These are phyloP conservation scores for Drosophila peninsularis DNA, from an alignment of 2,888 invertebrate species.

Conservation along the genomic window DNA sequence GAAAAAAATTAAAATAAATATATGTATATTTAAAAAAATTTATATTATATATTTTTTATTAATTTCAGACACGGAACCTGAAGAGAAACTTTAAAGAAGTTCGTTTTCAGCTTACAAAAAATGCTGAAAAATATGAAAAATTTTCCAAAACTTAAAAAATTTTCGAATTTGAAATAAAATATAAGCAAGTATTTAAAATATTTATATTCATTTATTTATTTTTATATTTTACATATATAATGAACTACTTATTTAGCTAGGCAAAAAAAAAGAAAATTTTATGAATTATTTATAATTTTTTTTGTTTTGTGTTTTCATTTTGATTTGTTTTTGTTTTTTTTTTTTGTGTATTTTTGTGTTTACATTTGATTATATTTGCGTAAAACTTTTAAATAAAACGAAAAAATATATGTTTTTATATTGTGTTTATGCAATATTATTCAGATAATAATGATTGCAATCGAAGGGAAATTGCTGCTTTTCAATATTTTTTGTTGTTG, in stretches of 20 bases:
- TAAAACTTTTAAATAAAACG: conserved; percentile 47
- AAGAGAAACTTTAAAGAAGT: no score
- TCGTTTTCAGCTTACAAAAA: no score
- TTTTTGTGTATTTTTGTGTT: conserved; percentile 24
- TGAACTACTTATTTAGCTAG: conserved; percentile 72
- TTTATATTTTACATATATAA: conserved; percentile 77
- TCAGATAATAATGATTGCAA: conserved; percentile 54
- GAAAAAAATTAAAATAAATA: no score
- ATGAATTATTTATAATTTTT: conserved; percentile 35
- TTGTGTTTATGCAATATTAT: conserved; percentile 37
- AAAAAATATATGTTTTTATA: conserved; percentile 36
- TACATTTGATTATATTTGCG: conserved; percentile 27
- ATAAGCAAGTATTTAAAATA: conserved; percentile 32
- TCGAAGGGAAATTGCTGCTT: conserved; percentile 51
- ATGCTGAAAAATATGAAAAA: no score
- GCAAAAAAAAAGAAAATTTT: conserved; percentile 58
- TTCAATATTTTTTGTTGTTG: conserved; percentile 15
- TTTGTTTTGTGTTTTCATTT: conserved; percentile 9
- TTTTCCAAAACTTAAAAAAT: no score
- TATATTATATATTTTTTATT: no score
- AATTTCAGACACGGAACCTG: no score
- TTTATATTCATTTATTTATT: conserved; percentile 76
- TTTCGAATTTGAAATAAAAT: not conserved
- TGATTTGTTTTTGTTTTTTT: conserved; percentile 18
- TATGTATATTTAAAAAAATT: no score